phyloP scores from a whole-genome alignment of 2,888 invertebrate genomes.

The Drosophila rellima region DNA sequence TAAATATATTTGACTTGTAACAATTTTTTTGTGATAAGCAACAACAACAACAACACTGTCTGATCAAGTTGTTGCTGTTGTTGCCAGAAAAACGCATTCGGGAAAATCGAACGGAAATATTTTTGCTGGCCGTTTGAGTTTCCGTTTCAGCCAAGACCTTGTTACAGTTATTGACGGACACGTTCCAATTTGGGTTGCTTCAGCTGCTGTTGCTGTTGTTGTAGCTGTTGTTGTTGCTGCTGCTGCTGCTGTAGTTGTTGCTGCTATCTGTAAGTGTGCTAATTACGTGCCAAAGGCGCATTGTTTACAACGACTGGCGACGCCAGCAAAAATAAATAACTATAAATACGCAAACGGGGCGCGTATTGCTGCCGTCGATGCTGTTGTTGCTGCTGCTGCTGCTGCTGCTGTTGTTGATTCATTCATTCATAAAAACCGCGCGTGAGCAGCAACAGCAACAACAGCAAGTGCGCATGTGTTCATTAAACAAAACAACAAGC shows the following conservation, averaged over 20 bases:
- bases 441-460: conserved; percentile 48
- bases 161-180: conserved; percentile 79
- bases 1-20: conserved; percentile 41
- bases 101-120: conserved; percentile 59
- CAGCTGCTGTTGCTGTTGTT: conserved; percentile 19
- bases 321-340: conserved; percentile 67
- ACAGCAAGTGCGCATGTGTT: conserved; percentile 53
- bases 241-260: conserved; percentile 25
- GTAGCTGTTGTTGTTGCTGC: conserved; percentile 9
- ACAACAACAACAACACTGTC: conserved; percentile 17
- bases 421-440: conserved; percentile 77
- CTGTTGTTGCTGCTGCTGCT: conserved; percentile 29
- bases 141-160: conserved; percentile 69
- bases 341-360: conserved; percentile 63
- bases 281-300: conserved; percentile 78
- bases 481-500: conserved; percentile 59
- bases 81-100: conserved; percentile 24
- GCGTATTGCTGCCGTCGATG: conserved; percentile 42
- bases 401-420: conserved; percentile 41
- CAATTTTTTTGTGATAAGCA: conserved; percentile 42
- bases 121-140: conserved; percentile 47
- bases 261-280: conserved; percentile 71
- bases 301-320: conserved; percentile 72
- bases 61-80: conserved; percentile 13
- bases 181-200: conserved; percentile 65